Evolutionary conservation across 2,888 invertebrate genomes (phyloP).

Genomic region (Sicus ferrugineus): DNA sequence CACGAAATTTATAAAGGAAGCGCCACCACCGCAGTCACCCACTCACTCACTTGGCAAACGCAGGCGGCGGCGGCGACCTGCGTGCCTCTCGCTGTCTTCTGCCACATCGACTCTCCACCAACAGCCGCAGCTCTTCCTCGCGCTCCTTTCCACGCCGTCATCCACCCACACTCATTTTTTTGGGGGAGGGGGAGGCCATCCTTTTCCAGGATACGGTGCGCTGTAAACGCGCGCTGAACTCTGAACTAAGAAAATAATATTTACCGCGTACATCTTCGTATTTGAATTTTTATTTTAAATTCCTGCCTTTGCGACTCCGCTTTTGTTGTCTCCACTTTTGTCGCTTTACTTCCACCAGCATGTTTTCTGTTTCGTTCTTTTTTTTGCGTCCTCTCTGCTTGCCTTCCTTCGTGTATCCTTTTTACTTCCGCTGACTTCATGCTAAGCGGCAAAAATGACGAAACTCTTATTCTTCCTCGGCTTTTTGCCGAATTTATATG

Average conservation of each 20-base stretch:
- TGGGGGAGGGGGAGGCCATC: too few species aligned
- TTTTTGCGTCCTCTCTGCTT: constrained; percentile 35
- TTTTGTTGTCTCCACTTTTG: constrained; percentile 15
- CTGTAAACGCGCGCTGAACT: constrained; percentile 8
- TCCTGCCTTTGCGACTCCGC: neutral
- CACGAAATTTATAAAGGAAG: constrained; percentile 18
- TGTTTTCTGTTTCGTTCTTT: constrained; percentile 44
- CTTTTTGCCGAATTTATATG: constrained; percentile 8
- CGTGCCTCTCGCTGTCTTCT: neutral
- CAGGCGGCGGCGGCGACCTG: too few species aligned
- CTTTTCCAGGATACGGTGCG: too few species aligned
- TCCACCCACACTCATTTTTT: too few species aligned
- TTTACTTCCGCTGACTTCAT: constrained; percentile 33
- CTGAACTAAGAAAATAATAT: constrained; percentile 30
- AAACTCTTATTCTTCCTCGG: constrained; percentile 1
- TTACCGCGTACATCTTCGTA: constrained; percentile 32
- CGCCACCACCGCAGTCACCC: neutral
- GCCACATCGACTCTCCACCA: too few species aligned
- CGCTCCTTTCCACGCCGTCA: neutral
- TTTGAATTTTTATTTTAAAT: constrained; percentile 20
- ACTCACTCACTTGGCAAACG: neutral
- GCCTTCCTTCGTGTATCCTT: constrained; percentile 50
- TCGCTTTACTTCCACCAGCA: constrained; percentile 34
- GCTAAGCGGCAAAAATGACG: constrained; percentile 30
- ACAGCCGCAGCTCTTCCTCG: neutral